Conservation (phyloP, 2,797 vertebrate genomes). For the Psittacula echo region DNA sequence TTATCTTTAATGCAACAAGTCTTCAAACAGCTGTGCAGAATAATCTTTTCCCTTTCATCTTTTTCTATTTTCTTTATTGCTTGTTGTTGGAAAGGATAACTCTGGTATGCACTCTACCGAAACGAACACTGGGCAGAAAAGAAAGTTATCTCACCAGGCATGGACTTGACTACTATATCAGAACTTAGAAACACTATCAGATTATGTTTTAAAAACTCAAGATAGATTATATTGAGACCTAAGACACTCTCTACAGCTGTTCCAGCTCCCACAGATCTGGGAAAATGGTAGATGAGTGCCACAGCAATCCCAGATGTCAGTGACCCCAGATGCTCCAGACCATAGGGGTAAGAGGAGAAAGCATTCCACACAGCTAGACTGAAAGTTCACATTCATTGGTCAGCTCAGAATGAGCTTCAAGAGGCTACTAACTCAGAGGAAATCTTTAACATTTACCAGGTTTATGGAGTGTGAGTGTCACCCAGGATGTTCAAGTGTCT, state of each 20-base stretch:
- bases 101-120: not conserved
- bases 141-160: not conserved
- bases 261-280: not conserved
- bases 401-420: not conserved
- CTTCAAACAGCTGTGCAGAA: not conserved
- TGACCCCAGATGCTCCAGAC: not conserved
- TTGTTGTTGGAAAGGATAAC: not conserved
- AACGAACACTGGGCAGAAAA: not conserved
- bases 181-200: not conserved
- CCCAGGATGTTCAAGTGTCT: not conserved
- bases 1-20: not conserved
- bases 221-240: not conserved
- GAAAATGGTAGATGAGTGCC: not conserved
- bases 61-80: not conserved
- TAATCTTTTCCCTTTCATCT: not conserved
- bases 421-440: not conserved
- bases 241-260: not conserved
- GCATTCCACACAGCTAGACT: not conserved
- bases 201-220: not conserved
- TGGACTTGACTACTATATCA: not conserved
- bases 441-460: not conserved
- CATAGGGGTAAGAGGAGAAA: not conserved
- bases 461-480: not conserved
- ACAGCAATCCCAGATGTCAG: not conserved
- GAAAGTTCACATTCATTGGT: not conserved